These are phyloP conservation scores for Selene dorsalis DNA, from an alignment of 2,797 vertebrate genomes.

Conservation along the genomic window DNA sequence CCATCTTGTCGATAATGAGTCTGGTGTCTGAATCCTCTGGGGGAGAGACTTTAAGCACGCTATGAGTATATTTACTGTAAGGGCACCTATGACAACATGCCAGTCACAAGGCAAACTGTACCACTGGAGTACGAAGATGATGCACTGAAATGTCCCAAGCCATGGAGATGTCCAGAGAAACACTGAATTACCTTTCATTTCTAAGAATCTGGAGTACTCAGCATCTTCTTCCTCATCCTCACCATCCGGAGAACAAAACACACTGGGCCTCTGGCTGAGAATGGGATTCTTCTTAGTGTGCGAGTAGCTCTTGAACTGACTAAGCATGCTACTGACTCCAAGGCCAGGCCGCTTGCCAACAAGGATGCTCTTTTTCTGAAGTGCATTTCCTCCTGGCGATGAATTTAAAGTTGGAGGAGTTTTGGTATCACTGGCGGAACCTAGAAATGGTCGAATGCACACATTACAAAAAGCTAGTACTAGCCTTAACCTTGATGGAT, in stretches of 20 bases:
- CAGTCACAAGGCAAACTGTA: constrained; percentile 85
- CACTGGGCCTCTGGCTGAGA: constrained; percentile 87
- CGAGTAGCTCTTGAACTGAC: constrained; percentile 89
- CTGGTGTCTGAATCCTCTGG: constrained; percentile 96
- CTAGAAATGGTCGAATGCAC: constrained; percentile 56
- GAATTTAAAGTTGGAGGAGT: constrained; percentile 50
- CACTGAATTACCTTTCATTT: constrained; percentile 92
- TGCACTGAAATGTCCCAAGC: constrained; percentile 64
- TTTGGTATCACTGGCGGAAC: constrained; percentile 70
- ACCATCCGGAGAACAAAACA: constrained; percentile 91
- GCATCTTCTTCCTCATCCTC: constrained; percentile 90
- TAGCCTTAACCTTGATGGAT: not conserved
- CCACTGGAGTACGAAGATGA: constrained; percentile 63
- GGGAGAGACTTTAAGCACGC: constrained; percentile 99
- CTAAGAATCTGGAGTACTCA: constrained; percentile 91
- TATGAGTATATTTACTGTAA: constrained; percentile 94
- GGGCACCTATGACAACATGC: constrained; percentile 86
- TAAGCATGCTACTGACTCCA: constrained; percentile 89
- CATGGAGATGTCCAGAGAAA: constrained; percentile 51
- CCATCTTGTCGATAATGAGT: constrained; percentile 96
- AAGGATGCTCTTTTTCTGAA: constrained; percentile 84
- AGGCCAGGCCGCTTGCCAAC: constrained; percentile 89
- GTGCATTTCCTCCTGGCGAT: constrained; percentile 56
- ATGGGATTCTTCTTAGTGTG: constrained; percentile 89
- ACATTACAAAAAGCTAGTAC: not conserved